Conservation (phyloP, 2,888 invertebrate genomes). For the Xestobium rufovillosum region DNA sequence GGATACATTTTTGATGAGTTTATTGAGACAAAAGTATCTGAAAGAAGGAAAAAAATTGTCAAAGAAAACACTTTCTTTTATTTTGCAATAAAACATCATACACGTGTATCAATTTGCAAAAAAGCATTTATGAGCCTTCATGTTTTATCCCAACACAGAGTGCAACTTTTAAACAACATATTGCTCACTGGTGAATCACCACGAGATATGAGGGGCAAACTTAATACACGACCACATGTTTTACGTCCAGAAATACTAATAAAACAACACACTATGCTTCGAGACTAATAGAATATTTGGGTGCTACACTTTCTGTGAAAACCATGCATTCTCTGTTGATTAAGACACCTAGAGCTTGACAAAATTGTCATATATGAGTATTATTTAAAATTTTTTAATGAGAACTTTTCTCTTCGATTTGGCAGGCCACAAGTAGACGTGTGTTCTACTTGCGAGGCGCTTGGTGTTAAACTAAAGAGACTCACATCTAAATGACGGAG, state of each 20-base stretch:
- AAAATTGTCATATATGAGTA: slow-evolving; percentile 24
- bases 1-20: slow-evolving; percentile 15
- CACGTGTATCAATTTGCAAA: slow-evolving; percentile 16
- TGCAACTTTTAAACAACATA: slow-evolving; percentile 14
- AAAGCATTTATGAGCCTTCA: slow-evolving; percentile 18
- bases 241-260: slow-evolving; percentile 13
- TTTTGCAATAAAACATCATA: slow-evolving; percentile 9
- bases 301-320: slow-evolving; percentile 24
- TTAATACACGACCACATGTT: slow-evolving; percentile 18
- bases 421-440: slow-evolving; percentile 26
- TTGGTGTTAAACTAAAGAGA: slow-evolving; percentile 20
- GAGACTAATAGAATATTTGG: slow-evolving; percentile 21
- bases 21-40: slow-evolving; percentile 11
- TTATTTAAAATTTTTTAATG: slow-evolving; percentile 24
- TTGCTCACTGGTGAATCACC: slow-evolving; percentile 11
- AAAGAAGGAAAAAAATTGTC: slow-evolving; percentile 10
- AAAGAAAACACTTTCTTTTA: slow-evolving; percentile 14
- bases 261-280: slow-evolving; percentile 21
- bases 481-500: slow-evolving; percentile 17
- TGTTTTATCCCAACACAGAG: slow-evolving; percentile 8
- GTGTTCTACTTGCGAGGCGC: slow-evolving; percentile 22
- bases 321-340: slow-evolving; percentile 24
- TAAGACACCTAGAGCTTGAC: slow-evolving; percentile 17
- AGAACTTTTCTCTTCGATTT: slow-evolving; percentile 26
- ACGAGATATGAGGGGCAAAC: slow-evolving; percentile 12